phyloP scores from a whole-genome alignment of 2,797 vertebrate species.

The Sebastes itinus region DNA sequence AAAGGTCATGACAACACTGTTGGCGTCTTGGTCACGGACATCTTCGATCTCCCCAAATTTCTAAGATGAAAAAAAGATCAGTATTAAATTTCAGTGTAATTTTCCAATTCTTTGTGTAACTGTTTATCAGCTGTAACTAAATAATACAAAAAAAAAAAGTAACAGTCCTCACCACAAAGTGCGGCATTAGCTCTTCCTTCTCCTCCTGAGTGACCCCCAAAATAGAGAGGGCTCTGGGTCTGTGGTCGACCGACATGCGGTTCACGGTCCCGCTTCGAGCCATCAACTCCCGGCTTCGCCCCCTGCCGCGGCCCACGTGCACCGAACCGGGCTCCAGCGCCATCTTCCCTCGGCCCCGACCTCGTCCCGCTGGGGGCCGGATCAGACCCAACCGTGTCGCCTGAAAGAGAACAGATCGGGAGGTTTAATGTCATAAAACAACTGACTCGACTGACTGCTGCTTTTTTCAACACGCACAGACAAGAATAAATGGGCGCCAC shows the following conservation, averaged over 20 bases:
- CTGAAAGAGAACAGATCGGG: constrained; percentile 65
- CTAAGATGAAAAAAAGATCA: constrained; percentile 61
- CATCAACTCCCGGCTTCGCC: constrained; percentile 87
- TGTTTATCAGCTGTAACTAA: neutral
- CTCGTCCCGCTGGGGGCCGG: constrained; percentile 81
- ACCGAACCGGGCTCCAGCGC: constrained; percentile 84
- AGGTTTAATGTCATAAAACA: neutral
- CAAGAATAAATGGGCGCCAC: neutral
- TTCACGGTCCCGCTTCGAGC: constrained; percentile 83
- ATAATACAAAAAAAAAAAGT: neutral
- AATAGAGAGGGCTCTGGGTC: constrained; percentile 90
- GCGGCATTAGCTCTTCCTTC: constrained; percentile 93
- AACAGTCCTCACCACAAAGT: constrained; percentile 90
- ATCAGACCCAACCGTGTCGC: constrained; percentile 92
- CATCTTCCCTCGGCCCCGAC: constrained; percentile 88
- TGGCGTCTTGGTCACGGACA: constrained; percentile 88
- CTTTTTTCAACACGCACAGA: neutral
- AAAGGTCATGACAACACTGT: constrained; percentile 89
- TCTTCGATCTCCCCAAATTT: constrained; percentile 93
- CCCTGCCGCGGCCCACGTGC: constrained; percentile 83
- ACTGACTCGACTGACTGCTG: neutral
- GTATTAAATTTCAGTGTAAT: neutral
- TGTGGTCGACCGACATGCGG: constrained; percentile 96
- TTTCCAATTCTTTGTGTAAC: neutral
- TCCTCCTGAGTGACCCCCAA: constrained; percentile 91